Evolutionary conservation across 1,140 invertebrate species (phyloP), one percentile per base, ranked within the genome.

Genomic region (Pseudomyrmex cubaensis): DNA sequence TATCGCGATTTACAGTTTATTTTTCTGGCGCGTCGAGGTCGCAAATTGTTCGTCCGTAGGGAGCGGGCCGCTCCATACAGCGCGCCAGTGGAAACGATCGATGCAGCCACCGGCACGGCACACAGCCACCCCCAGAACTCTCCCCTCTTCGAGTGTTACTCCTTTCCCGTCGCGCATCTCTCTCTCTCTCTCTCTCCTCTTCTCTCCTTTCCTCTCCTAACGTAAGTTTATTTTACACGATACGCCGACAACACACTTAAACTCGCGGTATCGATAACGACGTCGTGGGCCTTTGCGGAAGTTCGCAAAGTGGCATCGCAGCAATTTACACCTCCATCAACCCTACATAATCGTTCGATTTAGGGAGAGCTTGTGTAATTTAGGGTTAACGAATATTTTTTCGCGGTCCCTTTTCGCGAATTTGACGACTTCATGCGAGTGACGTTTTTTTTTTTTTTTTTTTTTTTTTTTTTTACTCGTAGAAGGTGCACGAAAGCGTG

Each of bases 51-150:
- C 50, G 52, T 57, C 64, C 54, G 56, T 80, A 66, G 77, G 61
- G 70, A 66, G 83, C 35, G 52, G 25, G 57, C 35, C 44, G 77
- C 73, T 87, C 35, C 35, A 76, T 73, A 85, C 35, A 35, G 35
- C 35, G 69, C 70, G 67, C 63, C 86, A 75, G 77, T 82, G 50
- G 84, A 50, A 66, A 85, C 87, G 89, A 90, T 90, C 89, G 89
- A 90, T 90, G 88, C 86, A 90, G 89, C 89, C 84, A 90, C 85
- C 86, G 78, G 85, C 83, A 89, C 83, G 87, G 83, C 83, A 78
- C 83, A 78, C 85, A 72, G 88, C 88, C 59, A 89, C 78, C 88
- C 86, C 86, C 83, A 78, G 89, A 86, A 70, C 72, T 52, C 75
- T 46, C 67, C 22, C 44, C 52, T n/a, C 83, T 57, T 15, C 15